A percentile compares a stretch with the other conserved stretches of the same genome.
Conservation (phyloP, 2,888 invertebrate genomes). For the Phortica magna region DNA sequence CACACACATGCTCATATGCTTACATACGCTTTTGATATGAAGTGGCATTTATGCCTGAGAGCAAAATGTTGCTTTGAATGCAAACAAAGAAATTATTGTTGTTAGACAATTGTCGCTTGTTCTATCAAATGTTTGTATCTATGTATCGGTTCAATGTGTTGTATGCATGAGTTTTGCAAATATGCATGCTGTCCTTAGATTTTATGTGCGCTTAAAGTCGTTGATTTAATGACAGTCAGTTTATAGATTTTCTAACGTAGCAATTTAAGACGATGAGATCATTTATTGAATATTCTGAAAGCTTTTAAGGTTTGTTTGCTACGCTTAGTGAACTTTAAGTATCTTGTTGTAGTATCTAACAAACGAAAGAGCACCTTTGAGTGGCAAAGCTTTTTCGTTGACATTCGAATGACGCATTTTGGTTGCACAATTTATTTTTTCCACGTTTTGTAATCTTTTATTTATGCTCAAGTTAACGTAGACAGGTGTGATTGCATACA, state of each 20-base stretch:
- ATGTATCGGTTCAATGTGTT: neutral
- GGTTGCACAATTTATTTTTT: too few relatives aligned
- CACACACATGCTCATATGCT: neutral
- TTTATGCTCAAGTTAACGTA: too few relatives aligned
- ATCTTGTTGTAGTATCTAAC: too few relatives aligned
- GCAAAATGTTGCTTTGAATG: constrained; percentile 62
- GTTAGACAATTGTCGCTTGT: constrained; percentile 59
- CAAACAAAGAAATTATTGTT: constrained; percentile 60
- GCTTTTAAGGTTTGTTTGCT: neutral
- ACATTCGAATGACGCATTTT: too few relatives aligned
- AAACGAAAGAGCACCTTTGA: too few relatives aligned
- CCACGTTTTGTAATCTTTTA: too few relatives aligned
- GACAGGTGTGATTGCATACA: too few relatives aligned
- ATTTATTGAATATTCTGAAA: neutral
- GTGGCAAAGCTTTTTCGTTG: too few relatives aligned
- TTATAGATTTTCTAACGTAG: neutral
- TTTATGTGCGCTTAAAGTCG: neutral
- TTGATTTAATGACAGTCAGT: neutral
- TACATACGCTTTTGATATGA: constrained; percentile 50
- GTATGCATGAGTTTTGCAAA: neutral
- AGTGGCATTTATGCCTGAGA: constrained; percentile 62
- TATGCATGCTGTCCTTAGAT: neutral
- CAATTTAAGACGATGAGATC: neutral
- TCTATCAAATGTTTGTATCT: constrained; percentile 26
- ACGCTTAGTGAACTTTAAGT: too few relatives aligned